A percentile compares a stretch with the other conserved stretches of the same genome.
Conservation (phyloP, 1,140 invertebrate genomes). For the Plectrocnemia conspersa region DNA sequence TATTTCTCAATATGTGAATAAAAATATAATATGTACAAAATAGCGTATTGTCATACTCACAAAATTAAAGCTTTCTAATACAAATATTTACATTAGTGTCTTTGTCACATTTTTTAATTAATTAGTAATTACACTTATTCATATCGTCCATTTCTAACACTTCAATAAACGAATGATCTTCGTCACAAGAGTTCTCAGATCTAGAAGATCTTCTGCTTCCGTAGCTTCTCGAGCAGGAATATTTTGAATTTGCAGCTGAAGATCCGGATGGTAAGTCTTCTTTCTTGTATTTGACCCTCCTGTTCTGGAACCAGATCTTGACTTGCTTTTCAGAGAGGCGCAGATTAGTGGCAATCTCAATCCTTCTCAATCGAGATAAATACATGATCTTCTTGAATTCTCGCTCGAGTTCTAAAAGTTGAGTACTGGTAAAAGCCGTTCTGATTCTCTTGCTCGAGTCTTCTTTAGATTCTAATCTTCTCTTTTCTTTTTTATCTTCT, state of each 20-base stretch:
- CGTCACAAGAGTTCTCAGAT: slow-evolving; percentile 24
- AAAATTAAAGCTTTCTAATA: too few relatives aligned
- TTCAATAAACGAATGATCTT: slow-evolving; percentile 27
- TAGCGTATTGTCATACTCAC: too few relatives aligned
- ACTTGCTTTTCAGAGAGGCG: slow-evolving; percentile 90
- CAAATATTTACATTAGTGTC: too few relatives aligned
- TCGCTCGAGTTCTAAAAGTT: slow-evolving; percentile 84
- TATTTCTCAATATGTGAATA: too few relatives aligned
- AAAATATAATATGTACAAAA: too few relatives aligned
- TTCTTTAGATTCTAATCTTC: slow-evolving; percentile 46
- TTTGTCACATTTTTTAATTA: too few relatives aligned
- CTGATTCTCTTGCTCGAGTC: slow-evolving; percentile 74
- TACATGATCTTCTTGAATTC: slow-evolving; percentile 91
- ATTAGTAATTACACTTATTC: too few relatives aligned
- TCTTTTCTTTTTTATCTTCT: slow-evolving; percentile 48
- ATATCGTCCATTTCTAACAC: slow-evolving; percentile 23
- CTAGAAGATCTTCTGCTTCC: slow-evolving; percentile 23
- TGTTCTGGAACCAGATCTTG: slow-evolving; percentile 93
- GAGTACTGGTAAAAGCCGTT: slow-evolving; percentile 90
- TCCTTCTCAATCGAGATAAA: slow-evolving; percentile 78
- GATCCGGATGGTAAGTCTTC: slow-evolving; percentile 45
- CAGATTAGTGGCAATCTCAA: slow-evolving; percentile 87
- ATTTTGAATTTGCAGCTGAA: slow-evolving; percentile 1
- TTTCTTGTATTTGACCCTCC: slow-evolving; percentile 88
- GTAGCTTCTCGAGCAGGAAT: slow-evolving; percentile 23